Evolutionary conservation across 2,888 invertebrate genomes (phyloP), one percentile per base, ranked within the genome.

Genomic region (Hoplodrina ambigua): DNA sequence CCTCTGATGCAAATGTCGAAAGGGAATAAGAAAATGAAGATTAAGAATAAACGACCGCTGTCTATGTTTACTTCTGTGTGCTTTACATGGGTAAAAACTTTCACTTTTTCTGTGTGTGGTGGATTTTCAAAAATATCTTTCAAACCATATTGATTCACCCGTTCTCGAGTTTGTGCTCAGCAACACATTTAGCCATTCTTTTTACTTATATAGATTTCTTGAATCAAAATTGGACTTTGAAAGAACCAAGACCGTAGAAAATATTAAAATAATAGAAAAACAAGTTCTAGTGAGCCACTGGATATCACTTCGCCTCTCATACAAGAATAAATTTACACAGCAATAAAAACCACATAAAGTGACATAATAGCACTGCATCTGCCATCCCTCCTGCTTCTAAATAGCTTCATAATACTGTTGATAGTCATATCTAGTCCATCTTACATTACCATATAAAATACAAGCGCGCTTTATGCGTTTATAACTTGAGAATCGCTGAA

Each of bases 321-420:
- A 65, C 62, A 58, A 60, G 74, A 66, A 80, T 68, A 73, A 55
- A 78, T 69, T 80, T 78, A 82, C 81, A 72, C 72, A 64, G 67
- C 71, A 68, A 70, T 84, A 84, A 84, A 84, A 79, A 71, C 49
- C 71, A 54, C 71, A 83, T 84, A 83, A 85, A 83, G 49, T 79
- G 78, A 75, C 79, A 75, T 85, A 75, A 84, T 79, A 79, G 66
- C 64, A 68, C 77, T 66, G 74, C 79, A 81, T 83, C 83, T 81
- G 74, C 73, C 20, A 8, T 70, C 55, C 69, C 71, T 81, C 77
- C 69, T 81, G 81, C 74, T 77, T 84, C 67, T 76, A 81, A 85
- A 85, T 79, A 79, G 79, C 79, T 75, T 78, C 81, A 83, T 81
- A 83, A 85, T 84, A 85, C 69, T 19, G 70, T 75, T 71, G 79